A percentile compares a stretch with the other conserved stretches of the same genome.
Evolutionary conservation across 2,888 invertebrate genomes (phyloP).

Genomic region (Dynastes tityus): DNA sequence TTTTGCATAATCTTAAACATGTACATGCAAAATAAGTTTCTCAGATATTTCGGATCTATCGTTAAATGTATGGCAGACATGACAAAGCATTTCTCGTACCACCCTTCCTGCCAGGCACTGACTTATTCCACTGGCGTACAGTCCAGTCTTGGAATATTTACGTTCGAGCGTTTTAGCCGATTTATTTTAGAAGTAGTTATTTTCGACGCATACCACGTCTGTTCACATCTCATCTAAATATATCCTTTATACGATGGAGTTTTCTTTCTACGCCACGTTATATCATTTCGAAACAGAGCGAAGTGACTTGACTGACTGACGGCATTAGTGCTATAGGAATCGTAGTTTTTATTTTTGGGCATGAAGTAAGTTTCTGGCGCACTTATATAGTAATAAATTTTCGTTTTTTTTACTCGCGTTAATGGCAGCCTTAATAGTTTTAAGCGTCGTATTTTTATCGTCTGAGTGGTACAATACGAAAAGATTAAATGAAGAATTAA

Average conservation of each 20-base stretch:
- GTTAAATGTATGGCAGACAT: too few species aligned
- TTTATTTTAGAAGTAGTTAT: conserved; percentile 40
- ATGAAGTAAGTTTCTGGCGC: conserved; percentile 26
- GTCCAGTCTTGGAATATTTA: conserved; percentile 40
- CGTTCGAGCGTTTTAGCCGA: conserved; percentile 37
- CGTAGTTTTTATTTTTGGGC: conserved; percentile 26
- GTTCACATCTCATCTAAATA: conserved; percentile 41
- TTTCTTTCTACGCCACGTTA: conserved; percentile 37
- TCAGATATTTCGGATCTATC: too few species aligned
- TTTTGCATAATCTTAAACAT: too few species aligned
- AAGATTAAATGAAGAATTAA: conserved; percentile 6
- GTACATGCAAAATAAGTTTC: too few species aligned
- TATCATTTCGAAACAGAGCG: conserved; percentile 30
- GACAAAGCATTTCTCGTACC: too few species aligned
- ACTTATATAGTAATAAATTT: conserved; percentile 26
- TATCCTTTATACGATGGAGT: conserved; percentile 19
- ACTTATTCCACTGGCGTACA: conserved; percentile 21
- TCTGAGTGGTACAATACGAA: background rate
- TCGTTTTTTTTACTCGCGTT: background rate
- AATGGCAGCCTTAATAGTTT: background rate
- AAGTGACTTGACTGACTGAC: conserved; percentile 2
- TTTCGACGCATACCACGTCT: conserved; percentile 43
- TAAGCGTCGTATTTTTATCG: conserved; percentile 7
- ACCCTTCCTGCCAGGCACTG: background rate
- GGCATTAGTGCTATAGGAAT: background rate